Evolutionary conservation across 1,140 invertebrate species (phyloP).

Genomic region (Rhynchophorus ferrugineus): DNA sequence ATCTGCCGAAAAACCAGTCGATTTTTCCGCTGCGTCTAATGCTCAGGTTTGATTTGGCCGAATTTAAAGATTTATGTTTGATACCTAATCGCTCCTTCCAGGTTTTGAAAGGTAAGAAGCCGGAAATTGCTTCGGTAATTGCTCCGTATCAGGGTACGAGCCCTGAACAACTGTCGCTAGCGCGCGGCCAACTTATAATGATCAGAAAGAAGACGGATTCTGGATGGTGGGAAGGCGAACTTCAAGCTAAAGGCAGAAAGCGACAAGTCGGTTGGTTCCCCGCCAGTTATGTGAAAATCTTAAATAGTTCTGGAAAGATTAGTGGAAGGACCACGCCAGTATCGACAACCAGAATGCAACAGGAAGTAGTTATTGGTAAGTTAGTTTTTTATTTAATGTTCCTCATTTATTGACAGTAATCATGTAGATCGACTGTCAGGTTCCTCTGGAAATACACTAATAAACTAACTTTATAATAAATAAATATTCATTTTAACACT

Average conservation of each 20-base stretch:
- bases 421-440: background rate
- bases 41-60: constrained; percentile 40
- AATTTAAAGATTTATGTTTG: background rate
- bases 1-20: constrained; percentile 37
- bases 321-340: constrained; percentile 69
- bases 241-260: constrained; percentile 94
- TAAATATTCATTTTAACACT: too few relatives aligned
- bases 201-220: constrained; percentile 92
- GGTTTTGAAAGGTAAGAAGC: constrained; percentile 53
- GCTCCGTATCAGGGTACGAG: constrained; percentile 84
- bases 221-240: constrained; percentile 99
- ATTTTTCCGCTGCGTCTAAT: constrained; percentile 44
- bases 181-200: constrained; percentile 90
- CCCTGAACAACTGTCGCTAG: constrained; percentile 80
- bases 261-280: constrained; percentile 96
- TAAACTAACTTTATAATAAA: too few relatives aligned
- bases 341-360: constrained; percentile 51
- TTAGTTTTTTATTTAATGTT: constrained; percentile 1
- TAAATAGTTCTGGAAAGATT: constrained; percentile 53
- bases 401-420: background rate
- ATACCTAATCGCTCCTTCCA: constrained; percentile 5
- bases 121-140: constrained; percentile 83
- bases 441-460: background rate
- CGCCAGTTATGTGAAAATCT: constrained; percentile 89
- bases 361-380: constrained; percentile 47